phyloP scores from a whole-genome alignment of 2,888 invertebrate species.

The Nesidiocoris tenuis region DNA sequence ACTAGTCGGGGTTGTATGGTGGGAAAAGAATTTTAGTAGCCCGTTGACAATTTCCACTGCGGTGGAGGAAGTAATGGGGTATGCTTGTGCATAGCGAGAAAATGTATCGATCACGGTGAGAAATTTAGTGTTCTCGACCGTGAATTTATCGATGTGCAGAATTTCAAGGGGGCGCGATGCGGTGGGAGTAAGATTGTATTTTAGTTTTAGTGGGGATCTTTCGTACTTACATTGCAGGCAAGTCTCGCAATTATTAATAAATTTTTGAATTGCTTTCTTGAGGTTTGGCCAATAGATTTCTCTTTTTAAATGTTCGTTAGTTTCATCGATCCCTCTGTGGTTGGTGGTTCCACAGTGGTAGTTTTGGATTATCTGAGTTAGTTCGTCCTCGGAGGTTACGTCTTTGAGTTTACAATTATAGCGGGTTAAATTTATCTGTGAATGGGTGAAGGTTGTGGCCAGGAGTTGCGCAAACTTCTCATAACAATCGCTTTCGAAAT shows the following conservation, averaged over 20 bases:
- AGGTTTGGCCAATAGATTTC: constrained; percentile 48
- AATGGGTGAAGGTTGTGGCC: too few species aligned
- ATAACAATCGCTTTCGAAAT: too few species aligned
- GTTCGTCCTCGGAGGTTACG: not conserved
- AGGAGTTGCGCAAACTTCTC: too few species aligned
- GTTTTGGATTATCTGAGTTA: not conserved
- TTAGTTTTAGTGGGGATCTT: constrained; percentile 46
- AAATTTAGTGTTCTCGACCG: constrained; percentile 25
- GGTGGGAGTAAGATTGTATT: constrained; percentile 45
- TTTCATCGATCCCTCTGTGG: constrained; percentile 48
- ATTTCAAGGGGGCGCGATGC: constrained; percentile 49
- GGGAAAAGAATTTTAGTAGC: not conserved
- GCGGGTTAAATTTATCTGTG: too few species aligned
- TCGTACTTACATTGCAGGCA: constrained; percentile 48
- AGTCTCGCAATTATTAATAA: constrained; percentile 48
- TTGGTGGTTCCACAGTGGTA: constrained; percentile 45
- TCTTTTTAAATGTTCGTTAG: constrained; percentile 38
- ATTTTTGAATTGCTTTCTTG: constrained; percentile 31
- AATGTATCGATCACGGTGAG: too few species aligned
- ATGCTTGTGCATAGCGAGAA: too few species aligned
- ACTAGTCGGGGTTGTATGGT: not conserved
- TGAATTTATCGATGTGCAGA: constrained; percentile 46
- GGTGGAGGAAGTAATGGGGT: too few species aligned
- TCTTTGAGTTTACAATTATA: not conserved
- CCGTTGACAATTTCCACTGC: not conserved